A percentile compares a stretch with the other conserved stretches of the same genome.
Evolutionary conservation across 2,888 invertebrate genomes (phyloP).

Genomic region (Orchesella flavescens): DNA sequence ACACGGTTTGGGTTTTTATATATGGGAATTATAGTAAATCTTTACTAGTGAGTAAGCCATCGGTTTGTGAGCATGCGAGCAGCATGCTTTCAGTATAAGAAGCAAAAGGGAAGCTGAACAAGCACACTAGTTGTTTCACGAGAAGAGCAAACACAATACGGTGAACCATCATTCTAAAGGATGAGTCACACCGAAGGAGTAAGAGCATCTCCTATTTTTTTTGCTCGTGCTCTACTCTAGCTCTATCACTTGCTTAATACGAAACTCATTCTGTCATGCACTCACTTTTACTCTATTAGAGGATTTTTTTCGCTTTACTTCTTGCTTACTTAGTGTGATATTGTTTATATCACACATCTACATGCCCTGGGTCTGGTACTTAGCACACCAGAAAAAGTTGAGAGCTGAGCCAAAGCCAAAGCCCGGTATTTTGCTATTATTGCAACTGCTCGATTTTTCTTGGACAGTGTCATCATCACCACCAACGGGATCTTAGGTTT

Average conservation of each 20-base stretch:
- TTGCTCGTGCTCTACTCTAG: not conserved
- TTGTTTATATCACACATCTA: not conserved
- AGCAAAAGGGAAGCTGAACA: not conserved
- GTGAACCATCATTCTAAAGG: constrained; percentile 20
- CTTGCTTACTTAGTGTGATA: not conserved
- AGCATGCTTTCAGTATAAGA: too few relatives aligned
- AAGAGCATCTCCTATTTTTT: not conserved
- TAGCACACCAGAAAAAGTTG: too few relatives aligned
- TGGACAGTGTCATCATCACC: too few relatives aligned
- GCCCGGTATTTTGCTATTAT: too few relatives aligned
- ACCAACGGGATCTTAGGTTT: too few relatives aligned
- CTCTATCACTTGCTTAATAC: not conserved
- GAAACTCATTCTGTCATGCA: constrained; percentile 13
- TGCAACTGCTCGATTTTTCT: too few relatives aligned
- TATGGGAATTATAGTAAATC: not conserved
- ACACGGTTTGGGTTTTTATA: too few relatives aligned
- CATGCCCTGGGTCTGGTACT: too few relatives aligned
- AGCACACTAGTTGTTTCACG: not conserved
- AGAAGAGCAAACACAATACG: constrained; percentile 10
- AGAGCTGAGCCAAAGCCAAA: too few relatives aligned
- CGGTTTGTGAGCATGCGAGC: not conserved
- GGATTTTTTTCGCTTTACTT: too few relatives aligned
- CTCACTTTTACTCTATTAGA: not conserved
- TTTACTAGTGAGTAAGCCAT: not conserved
- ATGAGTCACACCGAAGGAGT: constrained; percentile 9